Conservation (phyloP, 2,113 vertebrate species). For the Thalassoma bifasciatum region DNA sequence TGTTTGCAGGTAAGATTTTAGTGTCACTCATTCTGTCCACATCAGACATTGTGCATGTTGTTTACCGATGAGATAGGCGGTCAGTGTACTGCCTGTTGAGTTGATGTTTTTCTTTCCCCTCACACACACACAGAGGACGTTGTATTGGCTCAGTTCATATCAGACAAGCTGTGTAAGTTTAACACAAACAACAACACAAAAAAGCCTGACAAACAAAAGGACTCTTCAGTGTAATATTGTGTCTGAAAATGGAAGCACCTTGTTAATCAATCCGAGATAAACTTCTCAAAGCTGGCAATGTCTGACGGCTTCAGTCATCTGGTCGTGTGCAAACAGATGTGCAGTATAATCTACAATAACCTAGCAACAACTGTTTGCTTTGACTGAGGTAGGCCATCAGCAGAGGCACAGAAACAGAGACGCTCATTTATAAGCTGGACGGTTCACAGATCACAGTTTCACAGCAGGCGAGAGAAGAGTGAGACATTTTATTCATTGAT, state of each 20-base stretch:
- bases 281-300: conserved; percentile 36
- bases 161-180: background rate
- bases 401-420: conserved; percentile 22
- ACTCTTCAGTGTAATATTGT: conserved; percentile 22
- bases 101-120: background rate
- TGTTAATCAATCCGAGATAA: conserved; percentile 32
- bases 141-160: background rate
- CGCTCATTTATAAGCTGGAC: conserved; percentile 3
- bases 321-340: conserved; percentile 73
- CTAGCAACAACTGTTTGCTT: conserved; percentile 83
- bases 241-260: conserved; percentile 17
- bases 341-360: conserved; percentile 70
- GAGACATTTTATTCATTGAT: conserved; percentile 28
- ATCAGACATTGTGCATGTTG: background rate
- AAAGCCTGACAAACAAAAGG: background rate
- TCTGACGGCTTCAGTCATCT: conserved; percentile 49
- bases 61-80: conserved; percentile 30
- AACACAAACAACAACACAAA: conserved; percentile 6
- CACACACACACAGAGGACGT: background rate
- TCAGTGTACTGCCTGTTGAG: background rate
- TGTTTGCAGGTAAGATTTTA: conserved; percentile 3
- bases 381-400: conserved; percentile 30
- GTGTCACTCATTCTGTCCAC: background rate
- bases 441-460: conserved; percentile 2
- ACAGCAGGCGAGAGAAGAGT: conserved; percentile 20